Conservation (phyloP, 2,797 vertebrate genomes). For the Chromis chromis region DNA sequence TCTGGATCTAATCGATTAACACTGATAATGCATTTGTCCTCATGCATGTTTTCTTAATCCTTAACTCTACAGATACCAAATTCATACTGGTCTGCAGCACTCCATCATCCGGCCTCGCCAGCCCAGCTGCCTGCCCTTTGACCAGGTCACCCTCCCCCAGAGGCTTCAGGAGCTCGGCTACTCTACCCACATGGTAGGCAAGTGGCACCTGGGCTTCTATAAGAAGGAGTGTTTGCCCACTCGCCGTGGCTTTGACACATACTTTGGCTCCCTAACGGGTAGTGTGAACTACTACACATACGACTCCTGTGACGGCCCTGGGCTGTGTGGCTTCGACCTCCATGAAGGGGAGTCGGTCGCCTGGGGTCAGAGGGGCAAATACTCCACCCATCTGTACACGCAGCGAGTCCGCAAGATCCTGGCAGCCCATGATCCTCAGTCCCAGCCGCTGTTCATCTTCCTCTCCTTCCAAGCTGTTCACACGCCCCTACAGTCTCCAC, state of each 20-base stretch:
- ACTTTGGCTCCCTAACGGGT: constrained; percentile 95
- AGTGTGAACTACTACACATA: constrained; percentile 98
- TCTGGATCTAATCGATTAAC: not conserved
- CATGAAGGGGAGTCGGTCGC: constrained; percentile 94
- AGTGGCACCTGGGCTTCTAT: constrained; percentile 99
- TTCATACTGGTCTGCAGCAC: constrained; percentile 97
- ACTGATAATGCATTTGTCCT: not conserved
- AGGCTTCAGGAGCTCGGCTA: constrained; percentile 94
- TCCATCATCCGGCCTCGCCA: constrained; percentile 97
- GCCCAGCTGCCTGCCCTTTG: constrained; percentile 95
- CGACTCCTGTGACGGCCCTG: constrained; percentile 93
- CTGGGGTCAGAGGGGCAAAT: constrained; percentile 93
- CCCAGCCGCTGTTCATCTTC: constrained; percentile 92
- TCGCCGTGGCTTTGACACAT: constrained; percentile 94
- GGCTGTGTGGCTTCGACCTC: constrained; percentile 93
- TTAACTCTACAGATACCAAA: constrained; percentile 91
- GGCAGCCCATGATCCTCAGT: constrained; percentile 86
- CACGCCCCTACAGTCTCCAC: constrained; percentile 94
- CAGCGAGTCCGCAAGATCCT: constrained; percentile 93
- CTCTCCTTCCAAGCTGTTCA: constrained; percentile 98
- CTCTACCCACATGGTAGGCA: constrained; percentile 98
- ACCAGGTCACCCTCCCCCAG: constrained; percentile 94
- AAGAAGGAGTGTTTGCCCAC: constrained; percentile 96
- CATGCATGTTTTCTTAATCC: constrained; percentile 22
- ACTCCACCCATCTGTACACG: constrained; percentile 94